Evolutionary conservation across 2,888 invertebrate species (phyloP).

Genomic region (Apotomis capreana): DNA sequence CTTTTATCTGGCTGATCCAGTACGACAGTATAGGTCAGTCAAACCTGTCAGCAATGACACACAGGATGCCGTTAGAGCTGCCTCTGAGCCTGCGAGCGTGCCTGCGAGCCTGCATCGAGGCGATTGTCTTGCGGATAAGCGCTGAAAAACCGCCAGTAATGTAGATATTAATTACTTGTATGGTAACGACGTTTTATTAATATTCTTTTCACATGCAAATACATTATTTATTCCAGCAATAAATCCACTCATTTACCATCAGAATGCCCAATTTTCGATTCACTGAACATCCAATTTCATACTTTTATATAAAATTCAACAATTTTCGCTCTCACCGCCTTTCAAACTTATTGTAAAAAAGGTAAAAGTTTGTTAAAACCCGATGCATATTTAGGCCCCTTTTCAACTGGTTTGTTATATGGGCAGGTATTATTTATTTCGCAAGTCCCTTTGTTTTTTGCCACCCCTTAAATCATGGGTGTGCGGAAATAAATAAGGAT

Average conservation of each 20-base stretch:
- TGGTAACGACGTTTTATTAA: constrained; percentile 5
- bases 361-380: not conserved
- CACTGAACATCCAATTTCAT: constrained; percentile 34
- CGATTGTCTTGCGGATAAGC: too few species aligned
- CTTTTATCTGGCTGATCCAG: too few species aligned
- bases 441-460: constrained; percentile 24
- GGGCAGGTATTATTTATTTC: constrained; percentile 33
- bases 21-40: too few species aligned
- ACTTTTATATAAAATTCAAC: constrained; percentile 20
- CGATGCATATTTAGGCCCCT: not conserved
- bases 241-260: constrained; percentile 26
- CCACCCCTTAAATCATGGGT: constrained; percentile 34
- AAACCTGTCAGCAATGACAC: too few species aligned
- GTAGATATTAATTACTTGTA: not conserved
- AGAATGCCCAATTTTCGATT: constrained; percentile 21
- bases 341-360: not conserved
- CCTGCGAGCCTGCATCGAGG: too few species aligned
- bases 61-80: too few species aligned
- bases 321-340: constrained; percentile 23
- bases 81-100: too few species aligned
- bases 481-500: constrained; percentile 27
- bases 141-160: too few species aligned
- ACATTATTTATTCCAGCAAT: constrained; percentile 19
- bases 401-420: constrained; percentile 2
- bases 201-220: constrained; percentile 3